phyloP scores from a whole-genome alignment of 1,140 invertebrate species.

The Nasonia giraulti region DNA sequence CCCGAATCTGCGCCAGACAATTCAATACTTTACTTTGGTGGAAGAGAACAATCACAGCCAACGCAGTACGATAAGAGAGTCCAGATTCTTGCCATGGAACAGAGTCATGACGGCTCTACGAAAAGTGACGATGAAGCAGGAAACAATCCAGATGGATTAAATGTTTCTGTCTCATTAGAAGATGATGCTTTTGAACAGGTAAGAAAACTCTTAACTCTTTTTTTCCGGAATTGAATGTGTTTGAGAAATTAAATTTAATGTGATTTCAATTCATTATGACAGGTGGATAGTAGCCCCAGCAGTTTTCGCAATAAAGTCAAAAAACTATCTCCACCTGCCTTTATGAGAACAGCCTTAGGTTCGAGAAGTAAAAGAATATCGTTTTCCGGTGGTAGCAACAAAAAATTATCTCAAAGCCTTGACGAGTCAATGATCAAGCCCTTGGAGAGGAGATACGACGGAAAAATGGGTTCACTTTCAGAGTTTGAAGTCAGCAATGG shows the following conservation, averaged over 20 bases:
- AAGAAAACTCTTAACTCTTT: neutral
- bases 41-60: constrained; percentile 16
- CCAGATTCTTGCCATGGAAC: constrained; percentile 30
- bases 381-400: constrained; percentile 37
- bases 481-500: constrained; percentile 29
- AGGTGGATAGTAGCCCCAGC: constrained; percentile 19
- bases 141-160: neutral
- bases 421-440: constrained; percentile 25
- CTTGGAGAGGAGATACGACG: constrained; percentile 12
- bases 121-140: neutral
- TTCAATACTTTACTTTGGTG: constrained; percentile 50
- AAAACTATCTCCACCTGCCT: constrained; percentile 78
- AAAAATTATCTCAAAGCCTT: constrained; percentile 37
- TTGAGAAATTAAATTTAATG: neutral
- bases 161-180: neutral
- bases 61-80: constrained; percentile 31
- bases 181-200: constrained; percentile 41
- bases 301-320: constrained; percentile 52
- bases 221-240: neutral
- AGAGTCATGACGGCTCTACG: neutral
- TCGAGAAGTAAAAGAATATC: constrained; percentile 69
- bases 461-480: constrained; percentile 15
- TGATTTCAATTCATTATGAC: neutral
- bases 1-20: constrained; percentile 62
- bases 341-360: constrained; percentile 78